phyloP scores from a whole-genome alignment of 2,888 invertebrate genomes.

The Cosmorhoe ocellata region DNA sequence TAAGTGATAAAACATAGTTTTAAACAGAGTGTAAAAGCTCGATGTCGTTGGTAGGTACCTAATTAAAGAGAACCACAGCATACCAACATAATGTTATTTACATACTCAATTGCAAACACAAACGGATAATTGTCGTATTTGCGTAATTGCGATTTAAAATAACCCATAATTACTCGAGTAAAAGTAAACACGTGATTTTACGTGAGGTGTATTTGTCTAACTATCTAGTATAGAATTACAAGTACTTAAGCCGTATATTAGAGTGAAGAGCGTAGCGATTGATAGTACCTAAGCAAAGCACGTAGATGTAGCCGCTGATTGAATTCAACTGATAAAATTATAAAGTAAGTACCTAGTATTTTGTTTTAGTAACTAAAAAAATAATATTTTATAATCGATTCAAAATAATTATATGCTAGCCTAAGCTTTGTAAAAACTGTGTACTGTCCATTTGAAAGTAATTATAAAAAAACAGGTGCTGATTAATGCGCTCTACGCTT shows the following conservation, averaged over 20 bases:
- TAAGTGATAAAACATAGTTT: too few species aligned
- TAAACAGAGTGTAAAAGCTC: background rate
- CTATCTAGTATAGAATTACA: constrained; percentile 3
- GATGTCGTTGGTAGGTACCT: background rate
- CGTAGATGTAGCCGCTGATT: too few species aligned
- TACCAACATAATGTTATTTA: constrained; percentile 16
- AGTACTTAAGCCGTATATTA: background rate
- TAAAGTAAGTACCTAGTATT: too few species aligned
- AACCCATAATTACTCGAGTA: constrained; percentile 26
- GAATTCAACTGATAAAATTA: too few species aligned
- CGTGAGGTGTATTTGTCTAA: constrained; percentile 21
- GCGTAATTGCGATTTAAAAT: constrained; percentile 27
- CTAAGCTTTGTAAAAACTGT: too few species aligned
- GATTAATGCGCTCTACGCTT: too few species aligned
- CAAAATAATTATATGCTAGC: too few species aligned
- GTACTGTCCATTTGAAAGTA: too few species aligned
- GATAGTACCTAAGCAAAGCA: too few species aligned
- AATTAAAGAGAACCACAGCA: constrained; percentile 8
- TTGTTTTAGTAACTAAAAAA: too few species aligned
- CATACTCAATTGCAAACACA: constrained; percentile 19
- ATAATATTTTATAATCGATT: too few species aligned
- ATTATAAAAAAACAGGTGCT: too few species aligned
- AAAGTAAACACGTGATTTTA: constrained; percentile 31
- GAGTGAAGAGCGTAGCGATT: background rate
- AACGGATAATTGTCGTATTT: constrained; percentile 17